Evolutionary conservation across 2,113 vertebrate species (phyloP), one percentile per base, ranked within the genome.

Genomic region (Colaptes auratus): DNA sequence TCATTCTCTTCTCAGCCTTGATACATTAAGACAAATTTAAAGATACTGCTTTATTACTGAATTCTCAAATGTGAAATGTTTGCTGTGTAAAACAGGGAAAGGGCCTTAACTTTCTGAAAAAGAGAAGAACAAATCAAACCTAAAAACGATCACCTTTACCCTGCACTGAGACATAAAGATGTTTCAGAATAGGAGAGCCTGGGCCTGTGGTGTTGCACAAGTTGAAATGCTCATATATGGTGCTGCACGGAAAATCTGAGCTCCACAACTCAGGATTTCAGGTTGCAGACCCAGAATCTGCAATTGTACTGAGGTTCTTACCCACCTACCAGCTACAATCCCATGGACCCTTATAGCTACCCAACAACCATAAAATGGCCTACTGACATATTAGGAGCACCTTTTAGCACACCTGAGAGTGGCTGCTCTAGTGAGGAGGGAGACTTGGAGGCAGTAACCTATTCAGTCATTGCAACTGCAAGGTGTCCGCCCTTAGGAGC

Each of bases 141-240:
- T 24, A 33, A 52, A 58, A 67, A 55, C 4, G 24, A 50, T 18
- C 70, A 82, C 5, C 36, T 39, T 39, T 33, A 52, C 13, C 35
- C 19, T 3, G 9, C 39, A 75, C 1, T 0, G 0, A 73, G 21
- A 25, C 55, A 63, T 33, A 79, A 35, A 84, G 66, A 14, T 1
- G 44, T 65, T 33, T 7, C 39, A 36, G 14, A 8, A 33, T 18
- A 28, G 19, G 12, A 30, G 4, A 69, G 50, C 39, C 33, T 25
- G 8, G 9, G 23, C 14, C 20, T 46, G 18, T 44, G 46, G 17
- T 53, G 3, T 3, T 1, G 2, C 48, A 67, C 35, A n/a, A 63
- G 42, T 30, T 9, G 2, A 44, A 52, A 33, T 3, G 33, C 17
- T 73, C 48, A 5, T 10, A 17, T 27, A 15, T 0, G 1, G 30